These are phyloP conservation scores for Cranoglanis bouderius DNA, from an alignment of 2,113 vertebrate genomes.

Conservation along the genomic window DNA sequence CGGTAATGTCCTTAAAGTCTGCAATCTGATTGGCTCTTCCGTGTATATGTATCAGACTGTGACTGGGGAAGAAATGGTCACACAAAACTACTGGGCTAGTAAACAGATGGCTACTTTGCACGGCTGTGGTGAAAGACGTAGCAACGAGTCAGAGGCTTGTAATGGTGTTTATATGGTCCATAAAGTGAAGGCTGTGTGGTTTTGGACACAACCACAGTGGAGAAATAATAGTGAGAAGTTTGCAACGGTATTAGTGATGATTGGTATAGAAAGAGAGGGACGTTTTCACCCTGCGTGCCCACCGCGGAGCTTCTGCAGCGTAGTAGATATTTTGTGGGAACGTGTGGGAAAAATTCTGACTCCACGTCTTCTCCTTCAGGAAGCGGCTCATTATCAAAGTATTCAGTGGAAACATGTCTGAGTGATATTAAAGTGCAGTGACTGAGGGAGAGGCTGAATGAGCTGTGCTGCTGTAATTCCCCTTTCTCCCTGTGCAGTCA, in stretches of 20 bases:
- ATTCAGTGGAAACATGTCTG: not conserved
- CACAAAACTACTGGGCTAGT: too few relatives aligned
- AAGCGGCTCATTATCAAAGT: not conserved
- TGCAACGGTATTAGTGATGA: not conserved
- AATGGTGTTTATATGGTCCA: not conserved
- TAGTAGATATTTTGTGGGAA: not conserved
- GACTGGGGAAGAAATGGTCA: not conserved
- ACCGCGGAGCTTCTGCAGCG: not conserved
- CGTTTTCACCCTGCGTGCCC: not conserved
- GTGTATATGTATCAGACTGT: not conserved
- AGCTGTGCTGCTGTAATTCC: not conserved
- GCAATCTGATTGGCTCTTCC: not conserved
- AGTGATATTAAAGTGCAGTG: not conserved
- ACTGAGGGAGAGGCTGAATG: not conserved
- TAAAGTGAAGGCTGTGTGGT: not conserved
- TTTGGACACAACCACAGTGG: not conserved
- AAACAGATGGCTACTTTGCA: not conserved
- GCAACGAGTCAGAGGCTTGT: not conserved
- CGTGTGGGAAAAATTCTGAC: not conserved
- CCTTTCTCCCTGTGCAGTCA: not conserved
- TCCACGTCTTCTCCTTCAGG: not conserved
- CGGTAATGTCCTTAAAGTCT: too few relatives aligned
- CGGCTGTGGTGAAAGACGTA: not conserved
- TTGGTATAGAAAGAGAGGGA: not conserved
- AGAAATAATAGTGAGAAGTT: not conserved